Conservation (phyloP, 1,140 invertebrate species). For the Ceratina australensis region DNA sequence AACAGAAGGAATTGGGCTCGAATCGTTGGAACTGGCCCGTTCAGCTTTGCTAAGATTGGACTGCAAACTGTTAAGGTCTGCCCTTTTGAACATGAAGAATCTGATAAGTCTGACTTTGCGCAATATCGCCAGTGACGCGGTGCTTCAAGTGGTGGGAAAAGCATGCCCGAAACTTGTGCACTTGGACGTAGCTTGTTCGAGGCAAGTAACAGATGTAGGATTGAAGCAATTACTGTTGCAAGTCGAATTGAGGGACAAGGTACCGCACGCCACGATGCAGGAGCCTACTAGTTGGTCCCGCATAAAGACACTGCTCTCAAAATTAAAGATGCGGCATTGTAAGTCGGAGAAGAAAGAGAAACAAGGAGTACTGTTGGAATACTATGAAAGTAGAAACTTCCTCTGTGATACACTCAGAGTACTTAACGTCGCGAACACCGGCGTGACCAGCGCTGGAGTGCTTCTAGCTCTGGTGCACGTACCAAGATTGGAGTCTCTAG, state of each 20-base stretch:
- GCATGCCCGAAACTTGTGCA: conserved; percentile 75
- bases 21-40: conserved; percentile 75
- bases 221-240: conserved; percentile 77
- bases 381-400: conserved; percentile 73
- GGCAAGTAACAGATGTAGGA: conserved; percentile 78
- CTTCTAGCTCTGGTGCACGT: conserved; percentile 75
- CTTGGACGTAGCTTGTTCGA: conserved; percentile 78
- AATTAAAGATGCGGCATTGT: conserved; percentile 61
- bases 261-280: conserved; percentile 33
- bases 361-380: conserved; percentile 74
- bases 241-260: conserved; percentile 75
- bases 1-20: conserved; percentile 74
- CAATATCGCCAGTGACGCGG: conserved; percentile 78
- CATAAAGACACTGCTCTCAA: conserved; percentile 69
- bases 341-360: conserved; percentile 65
- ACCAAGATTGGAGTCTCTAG: conserved; percentile 76
- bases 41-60: conserved; percentile 77
- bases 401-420: conserved; percentile 76
- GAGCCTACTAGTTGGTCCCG: conserved; percentile 72
- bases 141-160: conserved; percentile 76
- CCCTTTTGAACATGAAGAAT: conserved; percentile 74
- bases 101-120: conserved; percentile 74
- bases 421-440: conserved; percentile 78
- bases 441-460: conserved; percentile 76
- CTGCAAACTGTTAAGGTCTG: conserved; percentile 74